A percentile compares a stretch with the other conserved stretches of the same genome.
Evolutionary conservation across 2,797 vertebrate genomes (phyloP).

Genomic region (Buphagus erythrorhynchus): DNA sequence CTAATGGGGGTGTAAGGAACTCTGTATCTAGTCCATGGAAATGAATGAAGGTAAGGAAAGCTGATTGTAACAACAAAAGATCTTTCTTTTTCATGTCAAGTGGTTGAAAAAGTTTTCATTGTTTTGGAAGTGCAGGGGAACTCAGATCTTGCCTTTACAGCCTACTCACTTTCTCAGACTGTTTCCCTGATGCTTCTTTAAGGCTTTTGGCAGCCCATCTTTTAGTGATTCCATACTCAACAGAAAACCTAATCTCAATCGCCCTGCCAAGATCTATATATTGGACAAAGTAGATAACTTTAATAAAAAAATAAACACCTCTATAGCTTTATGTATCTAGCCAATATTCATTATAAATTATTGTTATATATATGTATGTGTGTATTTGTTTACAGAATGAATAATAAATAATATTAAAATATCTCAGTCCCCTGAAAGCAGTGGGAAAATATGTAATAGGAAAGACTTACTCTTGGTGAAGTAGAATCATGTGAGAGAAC

Average conservation of each 20-base stretch:
- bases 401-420: not conserved
- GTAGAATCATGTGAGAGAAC: not conserved
- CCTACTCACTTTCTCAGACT: not conserved
- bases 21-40: not conserved
- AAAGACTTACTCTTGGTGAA: not conserved
- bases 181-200: not conserved
- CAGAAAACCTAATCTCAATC: not conserved
- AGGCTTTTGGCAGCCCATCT: not conserved
- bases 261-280: not conserved
- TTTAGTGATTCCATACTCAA: not conserved
- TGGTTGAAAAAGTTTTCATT: not conserved
- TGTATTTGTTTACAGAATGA: not conserved
- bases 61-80: not conserved
- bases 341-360: not conserved
- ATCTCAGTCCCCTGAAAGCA: not conserved
- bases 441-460: not conserved
- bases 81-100: not conserved
- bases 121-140: not conserved
- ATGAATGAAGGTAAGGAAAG: not conserved
- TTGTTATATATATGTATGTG: not conserved
- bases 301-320: not conserved
- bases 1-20: not conserved
- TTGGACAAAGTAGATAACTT: not conserved
- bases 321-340: not conserved
- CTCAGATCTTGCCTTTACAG: not conserved